Percentiles rank a stretch among this genome's conserved stretches.
These are phyloP conservation scores for Tigriopus japonicus DNA, from an alignment of 1,140 invertebrate genomes.

Conservation along the genomic window DNA sequence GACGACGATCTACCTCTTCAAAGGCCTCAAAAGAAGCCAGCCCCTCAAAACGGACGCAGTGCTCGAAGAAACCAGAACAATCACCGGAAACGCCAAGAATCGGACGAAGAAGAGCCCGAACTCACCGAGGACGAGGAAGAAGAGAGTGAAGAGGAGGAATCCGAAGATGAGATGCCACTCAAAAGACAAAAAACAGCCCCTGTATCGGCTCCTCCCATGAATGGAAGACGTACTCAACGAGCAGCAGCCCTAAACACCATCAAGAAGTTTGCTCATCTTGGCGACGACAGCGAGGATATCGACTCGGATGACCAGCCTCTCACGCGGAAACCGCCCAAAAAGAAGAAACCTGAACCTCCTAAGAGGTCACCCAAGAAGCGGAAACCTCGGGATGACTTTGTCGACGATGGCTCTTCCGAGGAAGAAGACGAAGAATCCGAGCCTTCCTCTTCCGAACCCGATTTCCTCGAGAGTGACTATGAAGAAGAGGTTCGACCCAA, in stretches of 20 bases:
- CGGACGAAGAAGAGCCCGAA: not conserved
- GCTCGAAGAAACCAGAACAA: not conserved
- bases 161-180: constrained; percentile 17
- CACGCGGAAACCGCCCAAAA: not conserved
- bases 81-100: not conserved
- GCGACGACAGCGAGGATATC: not conserved
- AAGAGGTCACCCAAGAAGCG: not conserved
- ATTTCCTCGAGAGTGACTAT: too few relatives aligned
- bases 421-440: constrained; percentile 4
- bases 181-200: not conserved
- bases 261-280: not conserved
- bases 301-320: not conserved
- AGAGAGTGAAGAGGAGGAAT: constrained; percentile 22
- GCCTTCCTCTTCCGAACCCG: not conserved
- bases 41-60: constrained; percentile 9
- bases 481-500: too few relatives aligned
- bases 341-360: not conserved
- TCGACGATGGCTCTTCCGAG: constrained; percentile 10
- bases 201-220: not conserved
- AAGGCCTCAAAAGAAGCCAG: constrained; percentile 1
- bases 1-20: constrained; percentile 1
- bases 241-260: not conserved
- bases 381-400: constrained; percentile 11
- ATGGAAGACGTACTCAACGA: not conserved
- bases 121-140: not conserved